phyloP scores from a whole-genome alignment of 2,888 invertebrate genomes.

The Isoperla grammatica region DNA sequence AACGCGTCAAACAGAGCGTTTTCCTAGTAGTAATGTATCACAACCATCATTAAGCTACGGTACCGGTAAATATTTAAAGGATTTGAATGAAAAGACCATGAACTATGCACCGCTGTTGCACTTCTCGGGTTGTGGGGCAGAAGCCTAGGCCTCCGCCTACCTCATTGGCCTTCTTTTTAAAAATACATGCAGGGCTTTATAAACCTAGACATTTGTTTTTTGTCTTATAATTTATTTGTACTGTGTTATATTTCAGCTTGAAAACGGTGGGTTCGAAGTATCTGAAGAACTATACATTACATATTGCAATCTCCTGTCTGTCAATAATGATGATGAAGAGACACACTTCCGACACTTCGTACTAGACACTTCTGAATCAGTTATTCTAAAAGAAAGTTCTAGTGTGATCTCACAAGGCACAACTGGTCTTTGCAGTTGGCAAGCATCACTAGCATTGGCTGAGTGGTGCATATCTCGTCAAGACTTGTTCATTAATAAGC shows the following conservation, averaged over 20 bases:
- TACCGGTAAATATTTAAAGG: no score
- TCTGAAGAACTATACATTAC: constrained; percentile 60
- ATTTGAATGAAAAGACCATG: no score
- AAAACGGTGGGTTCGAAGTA: constrained; percentile 50
- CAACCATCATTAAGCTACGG: no score
- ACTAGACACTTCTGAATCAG: constrained; percentile 39
- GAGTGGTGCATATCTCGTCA: constrained; percentile 62
- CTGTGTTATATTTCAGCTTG: constrained; percentile 48
- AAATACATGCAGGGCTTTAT: no score
- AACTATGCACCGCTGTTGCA: no score
- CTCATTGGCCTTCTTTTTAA: no score
- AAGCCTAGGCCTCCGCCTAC: no score
- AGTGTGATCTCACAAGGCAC: constrained; percentile 71
- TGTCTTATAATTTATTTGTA: no score
- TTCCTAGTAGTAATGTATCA: no score
- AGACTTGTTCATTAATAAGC: constrained; percentile 49
- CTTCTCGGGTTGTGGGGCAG: no score
- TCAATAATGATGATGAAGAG: constrained; percentile 36
- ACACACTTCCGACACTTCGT: constrained; percentile 61
- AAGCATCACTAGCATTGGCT: constrained; percentile 65
- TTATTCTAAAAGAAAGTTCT: constrained; percentile 61
- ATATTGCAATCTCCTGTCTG: constrained; percentile 51
- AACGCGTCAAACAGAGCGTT: no score
- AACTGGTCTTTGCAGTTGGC: constrained; percentile 74
- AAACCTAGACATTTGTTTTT: no score